Evolutionary conservation across 1,140 invertebrate genomes (phyloP).

Genomic region (Drosophila pallidifrons): DNA sequence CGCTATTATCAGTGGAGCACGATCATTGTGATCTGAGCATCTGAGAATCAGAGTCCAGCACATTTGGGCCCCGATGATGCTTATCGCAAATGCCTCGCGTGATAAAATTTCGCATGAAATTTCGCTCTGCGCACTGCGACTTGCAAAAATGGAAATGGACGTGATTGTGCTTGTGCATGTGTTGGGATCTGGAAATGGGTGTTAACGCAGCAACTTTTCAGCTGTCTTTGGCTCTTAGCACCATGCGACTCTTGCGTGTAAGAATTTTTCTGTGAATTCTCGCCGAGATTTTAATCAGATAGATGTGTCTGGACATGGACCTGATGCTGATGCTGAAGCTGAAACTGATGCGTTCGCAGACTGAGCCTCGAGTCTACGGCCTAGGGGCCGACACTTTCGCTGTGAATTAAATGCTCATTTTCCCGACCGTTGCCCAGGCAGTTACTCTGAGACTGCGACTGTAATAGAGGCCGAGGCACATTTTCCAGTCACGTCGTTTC

Average conservation of each 20-base stretch:
- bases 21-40: slow-evolving; percentile 60
- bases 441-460: neutral
- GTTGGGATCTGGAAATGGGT: slow-evolving; percentile 49
- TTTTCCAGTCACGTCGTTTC: slow-evolving; percentile 78
- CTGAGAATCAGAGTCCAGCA: slow-evolving; percentile 37
- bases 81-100: slow-evolving; percentile 76
- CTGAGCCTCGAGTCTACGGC: neutral
- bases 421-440: slow-evolving; percentile 19
- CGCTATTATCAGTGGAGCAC: slow-evolving; percentile 43
- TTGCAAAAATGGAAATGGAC: slow-evolving; percentile 22
- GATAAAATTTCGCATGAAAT: slow-evolving; percentile 78
- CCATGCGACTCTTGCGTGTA: slow-evolving; percentile 60
- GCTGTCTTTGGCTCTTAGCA: slow-evolving; percentile 57
- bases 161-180: neutral
- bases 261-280: slow-evolving; percentile 77
- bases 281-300: slow-evolving; percentile 77
- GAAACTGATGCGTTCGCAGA: neutral
- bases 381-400: slow-evolving; percentile 69
- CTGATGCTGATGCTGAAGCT: slow-evolving; percentile 16
- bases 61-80: slow-evolving; percentile 44
- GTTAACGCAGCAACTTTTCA: slow-evolving; percentile 79
- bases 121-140: slow-evolving; percentile 13
- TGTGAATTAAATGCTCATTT: slow-evolving; percentile 75
- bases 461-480: slow-evolving; percentile 7
- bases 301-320: slow-evolving; percentile 41